phyloP scores from a whole-genome alignment of 2,888 invertebrate species.

The Uloborus plumipes region DNA sequence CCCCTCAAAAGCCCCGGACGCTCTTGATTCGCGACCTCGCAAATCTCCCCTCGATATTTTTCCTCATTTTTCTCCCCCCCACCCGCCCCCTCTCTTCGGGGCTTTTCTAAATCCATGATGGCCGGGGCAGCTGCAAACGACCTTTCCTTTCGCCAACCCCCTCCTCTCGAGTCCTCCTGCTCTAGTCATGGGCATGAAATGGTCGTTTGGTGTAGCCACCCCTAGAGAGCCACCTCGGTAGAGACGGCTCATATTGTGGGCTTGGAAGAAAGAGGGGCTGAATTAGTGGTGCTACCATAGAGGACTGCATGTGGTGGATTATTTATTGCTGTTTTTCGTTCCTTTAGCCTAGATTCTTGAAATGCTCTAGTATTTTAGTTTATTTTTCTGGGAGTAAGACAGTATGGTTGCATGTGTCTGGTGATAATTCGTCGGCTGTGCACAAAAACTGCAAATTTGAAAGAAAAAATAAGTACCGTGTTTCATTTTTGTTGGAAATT shows the following conservation, averaged over 20 bases:
- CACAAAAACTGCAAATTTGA: no score
- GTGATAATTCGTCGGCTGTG: no score
- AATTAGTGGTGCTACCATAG: no score
- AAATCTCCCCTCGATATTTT: background rate
- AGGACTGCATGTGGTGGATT: no score
- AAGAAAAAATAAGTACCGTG: no score
- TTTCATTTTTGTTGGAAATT: no score
- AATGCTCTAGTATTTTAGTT: no score
- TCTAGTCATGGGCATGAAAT: constrained; percentile 40
- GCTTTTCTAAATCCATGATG: constrained; percentile 34
- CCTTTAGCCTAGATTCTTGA: no score
- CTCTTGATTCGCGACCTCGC: constrained; percentile 20
- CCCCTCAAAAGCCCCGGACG: background rate
- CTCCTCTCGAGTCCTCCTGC: background rate
- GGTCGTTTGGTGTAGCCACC: constrained; percentile 27
- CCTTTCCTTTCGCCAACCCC: background rate
- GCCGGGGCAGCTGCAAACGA: constrained; percentile 36
- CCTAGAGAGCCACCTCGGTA: background rate
- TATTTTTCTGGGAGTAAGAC: no score
- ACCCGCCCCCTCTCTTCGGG: background rate
- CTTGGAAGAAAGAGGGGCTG: no score
- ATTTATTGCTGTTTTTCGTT: no score
- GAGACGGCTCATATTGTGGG: background rate
- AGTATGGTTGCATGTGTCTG: no score
- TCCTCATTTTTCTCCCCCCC: background rate